Evolutionary conservation across 2,113 vertebrate species (phyloP).

Genomic region (Apodemus sylvaticus): DNA sequence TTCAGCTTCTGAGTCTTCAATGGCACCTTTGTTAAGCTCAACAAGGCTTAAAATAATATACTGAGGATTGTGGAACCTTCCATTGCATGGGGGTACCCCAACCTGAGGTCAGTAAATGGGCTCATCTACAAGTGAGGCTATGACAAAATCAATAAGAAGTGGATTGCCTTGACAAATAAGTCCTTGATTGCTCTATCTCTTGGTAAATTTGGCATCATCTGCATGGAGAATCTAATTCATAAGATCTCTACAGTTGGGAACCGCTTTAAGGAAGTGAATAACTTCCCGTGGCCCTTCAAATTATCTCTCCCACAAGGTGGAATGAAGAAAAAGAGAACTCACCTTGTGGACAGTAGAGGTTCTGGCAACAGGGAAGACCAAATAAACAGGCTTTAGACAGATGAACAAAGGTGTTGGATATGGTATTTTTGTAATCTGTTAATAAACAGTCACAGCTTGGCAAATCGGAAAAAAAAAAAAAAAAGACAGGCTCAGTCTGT

Average conservation of each 20-base stretch:
- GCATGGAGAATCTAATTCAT: neutral
- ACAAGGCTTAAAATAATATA: too few relatives aligned
- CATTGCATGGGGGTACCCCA: too few relatives aligned
- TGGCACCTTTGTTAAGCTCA: neutral
- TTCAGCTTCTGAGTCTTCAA: neutral
- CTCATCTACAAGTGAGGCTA: too few relatives aligned
- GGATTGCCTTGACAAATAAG: neutral
- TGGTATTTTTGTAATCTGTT: too few relatives aligned
- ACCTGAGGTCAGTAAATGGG: too few relatives aligned
- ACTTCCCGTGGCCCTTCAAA: too few relatives aligned
- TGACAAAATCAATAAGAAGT: neutral
- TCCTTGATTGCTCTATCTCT: neutral
- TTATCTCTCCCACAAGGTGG: neutral
- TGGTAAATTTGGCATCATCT: neutral
- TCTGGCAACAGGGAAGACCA: too few relatives aligned
- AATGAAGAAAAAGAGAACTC: neutral
- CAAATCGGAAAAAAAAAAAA: too few relatives aligned
- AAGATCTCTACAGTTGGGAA: neutral
- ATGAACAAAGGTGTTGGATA: too few relatives aligned
- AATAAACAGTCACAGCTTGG: too few relatives aligned
- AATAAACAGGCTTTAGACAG: too few relatives aligned
- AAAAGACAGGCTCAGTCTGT: neutral
- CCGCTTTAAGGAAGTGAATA: neutral
- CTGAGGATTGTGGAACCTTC: too few relatives aligned
- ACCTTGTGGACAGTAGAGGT: neutral